phyloP scores from a whole-genome alignment of 2,113 vertebrate species.

The Galbula dea region DNA sequence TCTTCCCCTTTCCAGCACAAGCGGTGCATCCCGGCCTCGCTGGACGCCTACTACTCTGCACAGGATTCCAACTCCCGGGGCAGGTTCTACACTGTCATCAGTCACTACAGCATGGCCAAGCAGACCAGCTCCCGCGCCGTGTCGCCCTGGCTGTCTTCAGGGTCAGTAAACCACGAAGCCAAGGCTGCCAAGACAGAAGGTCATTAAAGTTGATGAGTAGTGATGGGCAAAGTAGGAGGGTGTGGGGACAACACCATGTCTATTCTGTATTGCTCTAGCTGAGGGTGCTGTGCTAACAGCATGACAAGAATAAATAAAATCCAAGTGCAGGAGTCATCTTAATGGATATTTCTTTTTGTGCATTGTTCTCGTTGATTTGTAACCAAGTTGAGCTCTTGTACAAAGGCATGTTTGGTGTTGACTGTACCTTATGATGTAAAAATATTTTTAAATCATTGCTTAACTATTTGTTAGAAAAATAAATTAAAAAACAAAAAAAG shows the following conservation, averaged over 20 bases:
- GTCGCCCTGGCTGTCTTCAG: constrained; percentile 92
- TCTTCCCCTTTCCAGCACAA: constrained; percentile 83
- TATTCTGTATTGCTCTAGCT: constrained; percentile 59
- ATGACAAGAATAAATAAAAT: background rate
- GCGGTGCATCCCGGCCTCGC: constrained; percentile 94
- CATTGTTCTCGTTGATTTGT: constrained; percentile 86
- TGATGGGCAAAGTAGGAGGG: background rate
- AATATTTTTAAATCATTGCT: constrained; percentile 81
- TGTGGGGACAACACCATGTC: background rate
- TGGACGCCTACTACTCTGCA: constrained; percentile 94
- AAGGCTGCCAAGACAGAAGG: constrained; percentile 87
- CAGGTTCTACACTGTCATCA: constrained; percentile 98
- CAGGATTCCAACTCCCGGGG: constrained; percentile 94
- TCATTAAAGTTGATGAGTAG: constrained; percentile 75
- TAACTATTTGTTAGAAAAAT: constrained; percentile 77
- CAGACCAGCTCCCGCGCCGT: constrained; percentile 94
- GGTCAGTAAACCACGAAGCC: constrained; percentile 81
- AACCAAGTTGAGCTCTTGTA: constrained; percentile 80
- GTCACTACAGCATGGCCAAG: constrained; percentile 99
- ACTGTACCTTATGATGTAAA: constrained; percentile 78
- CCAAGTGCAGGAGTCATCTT: constrained; percentile 68
- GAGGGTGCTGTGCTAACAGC: constrained; percentile 45
- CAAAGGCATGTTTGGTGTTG: constrained; percentile 87
- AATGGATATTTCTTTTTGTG: constrained; percentile 76
- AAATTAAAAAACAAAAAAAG: constrained; percentile 68